These are phyloP conservation scores for Cryptus armator DNA, from an alignment of 2,888 invertebrate species.

Conservation along the genomic window DNA sequence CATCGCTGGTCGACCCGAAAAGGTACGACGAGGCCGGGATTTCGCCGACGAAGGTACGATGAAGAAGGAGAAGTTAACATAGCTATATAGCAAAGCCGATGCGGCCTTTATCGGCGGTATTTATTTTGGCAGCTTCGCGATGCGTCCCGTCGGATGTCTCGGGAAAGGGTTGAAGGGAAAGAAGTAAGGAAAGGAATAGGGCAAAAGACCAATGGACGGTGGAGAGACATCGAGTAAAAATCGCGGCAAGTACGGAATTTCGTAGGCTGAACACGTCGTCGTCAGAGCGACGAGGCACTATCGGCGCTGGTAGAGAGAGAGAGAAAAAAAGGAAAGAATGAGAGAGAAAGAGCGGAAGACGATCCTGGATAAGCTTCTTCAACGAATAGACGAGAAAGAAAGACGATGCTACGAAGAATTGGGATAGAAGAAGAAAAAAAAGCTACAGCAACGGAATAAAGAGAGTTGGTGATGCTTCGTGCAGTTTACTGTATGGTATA, in stretches of 20 bases:
- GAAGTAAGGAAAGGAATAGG: constrained; percentile 44
- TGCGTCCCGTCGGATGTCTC: constrained; percentile 51
- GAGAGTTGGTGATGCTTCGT: constrained; percentile 5
- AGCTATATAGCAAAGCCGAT: not conserved
- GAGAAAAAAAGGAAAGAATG: constrained; percentile 61
- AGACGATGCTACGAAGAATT: not conserved
- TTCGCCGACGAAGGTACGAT: constrained; percentile 17
- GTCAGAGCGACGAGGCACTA: constrained; percentile 53
- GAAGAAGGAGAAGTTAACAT: constrained; percentile 41
- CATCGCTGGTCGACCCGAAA: not conserved
- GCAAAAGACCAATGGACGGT: constrained; percentile 65
- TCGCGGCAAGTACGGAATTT: constrained; percentile 66
- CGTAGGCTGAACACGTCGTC: constrained; percentile 76
- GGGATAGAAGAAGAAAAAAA: not conserved
- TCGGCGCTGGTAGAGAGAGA: constrained; percentile 49
- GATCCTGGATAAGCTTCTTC: constrained; percentile 7
- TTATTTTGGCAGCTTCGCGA: constrained; percentile 76
- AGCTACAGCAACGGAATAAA: not conserved
- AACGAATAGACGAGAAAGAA: no score
- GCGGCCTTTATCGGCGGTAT: constrained; percentile 66
- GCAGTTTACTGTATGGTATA: constrained; percentile 14
- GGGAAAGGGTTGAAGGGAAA: constrained; percentile 11
- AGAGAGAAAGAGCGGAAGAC: constrained; percentile 55
- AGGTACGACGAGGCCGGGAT: constrained; percentile 7
- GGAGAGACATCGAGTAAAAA: constrained; percentile 42